Percentiles rank a stretch among this genome's conserved stretches.
These are phyloP conservation scores for Coecobrya sp. DNA, from an alignment of 2,888 invertebrate genomes.

Conservation along the genomic window DNA sequence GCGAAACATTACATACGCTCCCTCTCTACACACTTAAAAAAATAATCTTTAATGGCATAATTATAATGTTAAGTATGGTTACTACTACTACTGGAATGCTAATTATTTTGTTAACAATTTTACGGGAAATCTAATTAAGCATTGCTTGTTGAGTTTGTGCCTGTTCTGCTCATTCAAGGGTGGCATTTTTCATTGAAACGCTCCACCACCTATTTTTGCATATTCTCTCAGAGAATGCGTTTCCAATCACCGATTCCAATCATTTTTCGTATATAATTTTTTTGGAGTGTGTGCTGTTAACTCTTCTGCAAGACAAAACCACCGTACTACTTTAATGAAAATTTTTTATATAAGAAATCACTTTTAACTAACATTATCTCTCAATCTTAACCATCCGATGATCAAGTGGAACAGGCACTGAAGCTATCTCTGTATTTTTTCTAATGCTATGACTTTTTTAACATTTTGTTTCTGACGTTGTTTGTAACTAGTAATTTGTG, in stretches of 20 bases:
- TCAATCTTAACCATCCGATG: constrained; percentile 60
- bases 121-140: neutral
- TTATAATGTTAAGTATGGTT: no score
- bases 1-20: no score
- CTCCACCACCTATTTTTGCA: constrained; percentile 35
- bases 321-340: constrained; percentile 60
- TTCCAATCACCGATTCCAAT: neutral
- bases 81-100: neutral
- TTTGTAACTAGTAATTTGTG: constrained; percentile 79
- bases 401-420: constrained; percentile 82
- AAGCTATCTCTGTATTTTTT: constrained; percentile 48
- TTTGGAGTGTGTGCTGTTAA: constrained; percentile 65
- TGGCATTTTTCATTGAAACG: constrained; percentile 71
- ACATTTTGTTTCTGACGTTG: constrained; percentile 69
- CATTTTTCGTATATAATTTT: neutral
- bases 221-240: constrained; percentile 48
- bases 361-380: constrained; percentile 6
- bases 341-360: neutral
- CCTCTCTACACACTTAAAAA: neutral
- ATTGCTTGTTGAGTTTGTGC: constrained; percentile 70
- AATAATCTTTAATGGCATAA: no score
- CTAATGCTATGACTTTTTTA: constrained; percentile 40
- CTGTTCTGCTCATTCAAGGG: constrained; percentile 82
- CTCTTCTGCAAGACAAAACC: constrained; percentile 86
- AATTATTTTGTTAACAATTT: constrained; percentile 7